A percentile compares a stretch with the other conserved stretches of the same genome.
phyloP scores from a whole-genome alignment of 2,888 invertebrate genomes.

The Euspilapteryx auroguttella region DNA sequence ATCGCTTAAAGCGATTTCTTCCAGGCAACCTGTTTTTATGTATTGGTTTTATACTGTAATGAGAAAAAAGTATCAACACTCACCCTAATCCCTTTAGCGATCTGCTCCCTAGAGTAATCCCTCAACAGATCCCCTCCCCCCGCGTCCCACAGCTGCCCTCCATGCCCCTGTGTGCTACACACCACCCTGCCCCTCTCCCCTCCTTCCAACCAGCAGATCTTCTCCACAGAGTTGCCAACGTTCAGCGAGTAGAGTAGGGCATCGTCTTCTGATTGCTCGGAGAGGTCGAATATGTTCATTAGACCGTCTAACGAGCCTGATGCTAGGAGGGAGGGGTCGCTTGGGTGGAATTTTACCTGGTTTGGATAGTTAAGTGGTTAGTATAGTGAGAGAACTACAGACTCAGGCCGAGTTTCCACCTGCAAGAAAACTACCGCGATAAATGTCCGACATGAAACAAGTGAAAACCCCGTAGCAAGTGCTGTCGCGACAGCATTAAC shows the following conservation, averaged over 20 bases:
- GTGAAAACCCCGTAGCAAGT: no score
- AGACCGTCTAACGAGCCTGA: conserved; percentile 84
- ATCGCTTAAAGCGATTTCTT: no score
- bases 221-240: conserved; percentile 75
- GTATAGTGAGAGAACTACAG: no score
- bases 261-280: conserved; percentile 73
- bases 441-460: no score
- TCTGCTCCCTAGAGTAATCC: conserved; percentile 58
- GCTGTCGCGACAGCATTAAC: no score
- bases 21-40: no score
- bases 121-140: conserved; percentile 63
- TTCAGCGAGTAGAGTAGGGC: conserved; percentile 78
- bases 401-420: no score
- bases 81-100: conserved; percentile 63
- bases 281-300: conserved; percentile 81
- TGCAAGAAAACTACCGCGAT: no score
- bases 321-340: conserved; percentile 65
- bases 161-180: conserved; percentile 72
- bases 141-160: conserved; percentile 67
- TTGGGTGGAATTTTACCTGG: conserved; percentile 72
- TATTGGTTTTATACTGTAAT: no score
- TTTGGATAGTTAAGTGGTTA: conserved; percentile 9
- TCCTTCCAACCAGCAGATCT: conserved; percentile 57
- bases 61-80: no score
- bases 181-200: conserved; percentile 41